A percentile compares a stretch with the other conserved stretches of the same genome.
phyloP scores from a whole-genome alignment of 2,113 vertebrate genomes.

The Elephas maximus region DNA sequence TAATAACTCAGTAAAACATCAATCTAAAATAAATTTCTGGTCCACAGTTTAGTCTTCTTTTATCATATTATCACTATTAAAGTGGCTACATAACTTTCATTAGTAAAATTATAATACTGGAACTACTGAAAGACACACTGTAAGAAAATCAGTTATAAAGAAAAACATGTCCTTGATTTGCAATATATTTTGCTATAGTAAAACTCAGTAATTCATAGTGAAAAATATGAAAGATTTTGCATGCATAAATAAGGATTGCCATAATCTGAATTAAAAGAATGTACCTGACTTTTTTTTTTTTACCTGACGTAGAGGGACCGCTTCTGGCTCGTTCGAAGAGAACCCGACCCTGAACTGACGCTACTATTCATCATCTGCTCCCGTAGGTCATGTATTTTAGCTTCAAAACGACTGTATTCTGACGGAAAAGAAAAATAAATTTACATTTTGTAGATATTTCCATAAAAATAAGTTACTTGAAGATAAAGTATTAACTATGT shows the following conservation, averaged over 20 bases:
- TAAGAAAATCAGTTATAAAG: conserved; percentile 45
- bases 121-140: conserved; percentile 47
- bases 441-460: conserved; percentile 49
- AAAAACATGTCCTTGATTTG: conserved; percentile 28
- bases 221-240: conserved; percentile 31
- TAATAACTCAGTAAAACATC: neutral
- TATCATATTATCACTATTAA: conserved; percentile 48
- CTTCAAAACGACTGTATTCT: conserved; percentile 98
- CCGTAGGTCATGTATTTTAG: conserved; percentile 98
- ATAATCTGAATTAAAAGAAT: conserved; percentile 61
- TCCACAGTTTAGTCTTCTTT: conserved; percentile 13
- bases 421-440: conserved; percentile 68
- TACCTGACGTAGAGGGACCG: conserved; percentile 98
- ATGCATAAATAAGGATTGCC: conserved; percentile 16
- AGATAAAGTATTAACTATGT: conserved; percentile 24
- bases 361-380: conserved; percentile 99
- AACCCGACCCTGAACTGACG: conserved; percentile 98
- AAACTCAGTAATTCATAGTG: conserved; percentile 39
- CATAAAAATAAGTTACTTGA: conserved; percentile 51
- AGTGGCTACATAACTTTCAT: neutral
- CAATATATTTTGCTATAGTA: conserved; percentile 42
- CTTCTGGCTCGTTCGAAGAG: conserved; percentile 97
- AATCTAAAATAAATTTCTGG: conserved; percentile 29
- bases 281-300: conserved; percentile 92
- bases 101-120: conserved; percentile 59